Percentiles rank a stretch among this genome's conserved stretches.
Evolutionary conservation across 2,888 invertebrate species (phyloP).

Genomic region (Philopedon plagiatum): DNA sequence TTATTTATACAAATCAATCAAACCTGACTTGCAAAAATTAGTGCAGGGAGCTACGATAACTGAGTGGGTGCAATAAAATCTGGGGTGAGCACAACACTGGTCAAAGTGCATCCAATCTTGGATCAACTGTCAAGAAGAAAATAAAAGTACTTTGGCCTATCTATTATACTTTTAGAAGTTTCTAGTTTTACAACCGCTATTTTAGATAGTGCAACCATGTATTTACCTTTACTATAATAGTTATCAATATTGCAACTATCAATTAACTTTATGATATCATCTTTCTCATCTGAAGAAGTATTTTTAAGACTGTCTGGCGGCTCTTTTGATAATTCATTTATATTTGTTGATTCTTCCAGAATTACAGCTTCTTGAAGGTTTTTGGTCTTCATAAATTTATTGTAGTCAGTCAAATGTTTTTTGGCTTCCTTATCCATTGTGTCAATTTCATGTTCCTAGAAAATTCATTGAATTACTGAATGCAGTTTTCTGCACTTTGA

Average conservation of each 20-base stretch:
- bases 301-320: background rate
- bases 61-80: too few species aligned
- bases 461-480: too few species aligned
- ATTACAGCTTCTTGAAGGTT: background rate
- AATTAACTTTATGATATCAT: slow-evolving; percentile 1
- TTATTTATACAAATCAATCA: too few species aligned
- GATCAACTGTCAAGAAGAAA: too few species aligned
- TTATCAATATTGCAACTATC: slow-evolving; percentile 2
- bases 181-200: too few species aligned
- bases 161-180: too few species aligned
- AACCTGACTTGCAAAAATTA: too few species aligned
- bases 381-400: background rate
- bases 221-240: background rate
- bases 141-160: too few species aligned
- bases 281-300: background rate
- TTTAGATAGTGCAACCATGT: background rate
- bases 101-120: too few species aligned
- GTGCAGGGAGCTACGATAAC: too few species aligned
- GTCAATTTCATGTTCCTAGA: slow-evolving; percentile 30
- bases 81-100: too few species aligned
- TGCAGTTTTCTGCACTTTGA: background rate
- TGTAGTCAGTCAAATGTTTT: slow-evolving; percentile 7
- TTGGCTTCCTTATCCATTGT: slow-evolving; percentile 32
- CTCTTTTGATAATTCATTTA: background rate
- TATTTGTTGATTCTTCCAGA: background rate